Evolutionary conservation across 2,888 invertebrate species (phyloP).

Genomic region (Galeopsomyia nigrocyanea): DNA sequence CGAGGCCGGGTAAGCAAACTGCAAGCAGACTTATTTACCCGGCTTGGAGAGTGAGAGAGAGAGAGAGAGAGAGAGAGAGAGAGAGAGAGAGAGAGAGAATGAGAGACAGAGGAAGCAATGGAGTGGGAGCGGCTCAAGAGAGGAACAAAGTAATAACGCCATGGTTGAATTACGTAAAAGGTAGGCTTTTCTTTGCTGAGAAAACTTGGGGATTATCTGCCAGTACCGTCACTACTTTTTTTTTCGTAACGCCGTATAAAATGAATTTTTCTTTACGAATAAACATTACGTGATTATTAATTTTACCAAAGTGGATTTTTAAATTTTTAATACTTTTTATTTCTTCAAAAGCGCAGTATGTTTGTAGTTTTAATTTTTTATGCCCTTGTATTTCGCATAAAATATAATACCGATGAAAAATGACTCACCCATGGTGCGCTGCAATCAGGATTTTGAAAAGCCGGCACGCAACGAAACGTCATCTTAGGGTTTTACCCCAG

Average conservation of each 20-base stretch:
- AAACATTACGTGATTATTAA: too few species aligned
- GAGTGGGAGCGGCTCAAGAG: constrained; percentile 46
- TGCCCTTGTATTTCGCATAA: too few species aligned
- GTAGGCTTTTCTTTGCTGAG: not conserved
- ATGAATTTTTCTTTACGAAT: too few species aligned
- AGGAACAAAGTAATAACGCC: constrained; percentile 62
- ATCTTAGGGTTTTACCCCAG: constrained; percentile 66
- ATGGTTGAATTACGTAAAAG: constrained; percentile 11
- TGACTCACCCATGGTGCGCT: constrained; percentile 78
- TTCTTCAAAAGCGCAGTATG: too few species aligned
- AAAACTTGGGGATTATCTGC: not conserved
- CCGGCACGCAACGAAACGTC: constrained; percentile 79
- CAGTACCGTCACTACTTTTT: too few species aligned
- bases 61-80: constrained; percentile 45
- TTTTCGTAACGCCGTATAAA: too few species aligned
- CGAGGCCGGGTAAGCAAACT: constrained; percentile 60
- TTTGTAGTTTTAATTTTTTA: too few species aligned
- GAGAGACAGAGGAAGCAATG: constrained; percentile 46
- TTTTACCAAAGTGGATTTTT: too few species aligned
- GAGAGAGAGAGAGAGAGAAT: constrained; percentile 31
- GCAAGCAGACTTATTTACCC: constrained; percentile 64
- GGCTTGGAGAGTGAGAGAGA: constrained; percentile 48
- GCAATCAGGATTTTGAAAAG: constrained; percentile 77
- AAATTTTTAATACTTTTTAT: too few species aligned
- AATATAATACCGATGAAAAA: too few species aligned